A percentile compares a stretch with the other conserved stretches of the same genome.
phyloP scores from a whole-genome alignment of 2,797 vertebrate genomes.

The Myripristis jacobus region DNA sequence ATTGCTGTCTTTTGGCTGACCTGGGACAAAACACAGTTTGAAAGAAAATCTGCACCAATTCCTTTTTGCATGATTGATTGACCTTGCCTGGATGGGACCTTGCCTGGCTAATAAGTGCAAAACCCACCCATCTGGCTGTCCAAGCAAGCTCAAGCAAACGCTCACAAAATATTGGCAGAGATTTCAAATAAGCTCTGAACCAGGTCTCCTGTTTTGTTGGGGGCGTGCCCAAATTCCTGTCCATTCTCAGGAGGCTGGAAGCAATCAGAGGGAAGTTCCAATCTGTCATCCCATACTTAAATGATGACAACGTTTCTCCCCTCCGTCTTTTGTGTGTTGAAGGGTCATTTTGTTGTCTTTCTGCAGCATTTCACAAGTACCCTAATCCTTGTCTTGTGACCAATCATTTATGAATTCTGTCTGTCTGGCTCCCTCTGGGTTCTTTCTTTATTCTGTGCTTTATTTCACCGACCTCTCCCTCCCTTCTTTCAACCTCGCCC shows the following conservation, averaged over 20 bases:
- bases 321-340: conserved; percentile 66
- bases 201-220: conserved; percentile 71
- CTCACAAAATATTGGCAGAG: conserved; percentile 61
- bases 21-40: conserved; percentile 28
- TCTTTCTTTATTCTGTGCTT: conserved; percentile 19
- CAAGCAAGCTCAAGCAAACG: conserved; percentile 19
- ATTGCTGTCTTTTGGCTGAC: conserved; percentile 57
- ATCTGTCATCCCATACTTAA: conserved; percentile 75
- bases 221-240: conserved; percentile 78
- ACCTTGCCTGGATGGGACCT: conserved; percentile 50
- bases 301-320: conserved; percentile 70
- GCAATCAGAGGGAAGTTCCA: conserved; percentile 75
- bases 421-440: conserved; percentile 45
- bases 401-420: conserved; percentile 51
- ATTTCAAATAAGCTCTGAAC: conserved; percentile 64
- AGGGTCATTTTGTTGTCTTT: conserved; percentile 76
- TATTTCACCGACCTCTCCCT: conserved; percentile 15
- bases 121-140: conserved; percentile 67
- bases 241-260: conserved; percentile 78
- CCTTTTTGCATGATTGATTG: conserved; percentile 43
- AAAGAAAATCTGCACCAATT: conserved; percentile 48
- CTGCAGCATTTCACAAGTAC: conserved; percentile 63
- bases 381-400: conserved; percentile 67
- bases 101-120: conserved; percentile 32
- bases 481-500: not conserved